Base-by-base conservation (phyloP, 2,888 invertebrate genomes). In the Drosophila suboccidentalis region DNA sequence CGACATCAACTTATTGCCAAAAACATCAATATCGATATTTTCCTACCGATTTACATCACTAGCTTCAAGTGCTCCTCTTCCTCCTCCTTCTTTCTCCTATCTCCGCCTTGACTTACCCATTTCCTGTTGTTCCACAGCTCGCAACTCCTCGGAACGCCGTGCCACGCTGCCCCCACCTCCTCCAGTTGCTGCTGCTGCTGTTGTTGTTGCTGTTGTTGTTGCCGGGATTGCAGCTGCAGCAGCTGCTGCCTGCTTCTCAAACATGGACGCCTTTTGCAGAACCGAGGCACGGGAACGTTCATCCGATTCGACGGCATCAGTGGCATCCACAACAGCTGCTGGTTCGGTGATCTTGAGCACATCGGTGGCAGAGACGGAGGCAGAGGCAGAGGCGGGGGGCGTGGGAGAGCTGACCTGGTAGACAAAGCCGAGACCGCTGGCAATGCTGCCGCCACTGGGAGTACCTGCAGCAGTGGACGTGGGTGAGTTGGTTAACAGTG, bases 201-300 rank as follows among this genome's bases (percentile, higher is more conserved):
- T 73, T 85, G 59, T 15, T 34, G 50, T 15, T 22, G 22, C 22
- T 34, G 49, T 43, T 44, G 63, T 5, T 38, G 62, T 22, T 49
- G 81, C n/a, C 0, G 85, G 55, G 6, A 62, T 43, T 3, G 79
- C 47, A 10, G 74, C 62, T 13, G 75, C 67, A 1, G 85, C 74
- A 5, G 81, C 80, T 3, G 77, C 91, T 36, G 93, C 91, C 76
- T 91, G 90, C 75, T 92, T 92, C 78, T 93, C 93, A 78, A 93
- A 93, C 92, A 93, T 92, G 26, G 93, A 93, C 22, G 92, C 92
- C 82, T 93, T 93, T 67, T 93, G 93, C 51, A 93, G 74, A 15
- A 93, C 93, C 1, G 93, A 93, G 51, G 93, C 93, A 22, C 91
- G 90, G 4, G 92, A 92, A 55, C 92, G 91, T 50, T 92, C 92